Conservation (phyloP, 2,797 vertebrate genomes). For the Myiotriccus ornatus region DNA sequence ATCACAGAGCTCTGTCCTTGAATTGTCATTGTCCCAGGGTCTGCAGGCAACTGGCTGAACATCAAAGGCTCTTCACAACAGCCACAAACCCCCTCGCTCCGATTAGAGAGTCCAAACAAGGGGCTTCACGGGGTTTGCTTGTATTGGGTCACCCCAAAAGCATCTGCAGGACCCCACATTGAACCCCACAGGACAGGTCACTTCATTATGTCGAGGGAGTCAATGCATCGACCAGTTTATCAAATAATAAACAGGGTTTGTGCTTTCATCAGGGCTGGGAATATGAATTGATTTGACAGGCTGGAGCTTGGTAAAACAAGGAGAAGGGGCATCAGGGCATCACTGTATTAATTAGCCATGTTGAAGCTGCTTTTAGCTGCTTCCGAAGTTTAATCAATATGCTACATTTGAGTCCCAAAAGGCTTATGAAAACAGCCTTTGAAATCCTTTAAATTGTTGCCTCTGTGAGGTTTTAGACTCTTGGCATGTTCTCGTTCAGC, state of each 20-base stretch:
- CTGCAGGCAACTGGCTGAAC: not conserved
- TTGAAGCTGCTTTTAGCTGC: slow-evolving; percentile 59
- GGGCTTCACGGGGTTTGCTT: not conserved
- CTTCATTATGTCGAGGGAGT: not conserved
- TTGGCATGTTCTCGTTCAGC: not conserved
- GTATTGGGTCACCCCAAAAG: not conserved
- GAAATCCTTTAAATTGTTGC: slow-evolving; percentile 67
- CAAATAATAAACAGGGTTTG: slow-evolving; percentile 36
- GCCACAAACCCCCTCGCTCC: not conserved
- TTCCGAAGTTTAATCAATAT: slow-evolving; percentile 71
- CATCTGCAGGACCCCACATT: not conserved
- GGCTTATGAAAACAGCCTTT: slow-evolving; percentile 64
- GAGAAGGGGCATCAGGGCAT: slow-evolving; percentile 58
- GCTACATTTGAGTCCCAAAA: slow-evolving; percentile 60
- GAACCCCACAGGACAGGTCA: slow-evolving; percentile 15
- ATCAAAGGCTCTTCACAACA: not conserved
- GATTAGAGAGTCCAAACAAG: not conserved
- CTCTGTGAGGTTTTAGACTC: slow-evolving; percentile 43
- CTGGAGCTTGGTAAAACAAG: slow-evolving; percentile 62
- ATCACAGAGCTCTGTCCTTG: not conserved
- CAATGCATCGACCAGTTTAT: not conserved
- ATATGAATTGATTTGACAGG: slow-evolving; percentile 69
- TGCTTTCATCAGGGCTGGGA: slow-evolving; percentile 46
- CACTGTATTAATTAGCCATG: slow-evolving; percentile 67
- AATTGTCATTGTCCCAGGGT: not conserved